Evolutionary conservation across 2,797 vertebrate genomes (phyloP).

Genomic region (Antennarius maculatus): DNA sequence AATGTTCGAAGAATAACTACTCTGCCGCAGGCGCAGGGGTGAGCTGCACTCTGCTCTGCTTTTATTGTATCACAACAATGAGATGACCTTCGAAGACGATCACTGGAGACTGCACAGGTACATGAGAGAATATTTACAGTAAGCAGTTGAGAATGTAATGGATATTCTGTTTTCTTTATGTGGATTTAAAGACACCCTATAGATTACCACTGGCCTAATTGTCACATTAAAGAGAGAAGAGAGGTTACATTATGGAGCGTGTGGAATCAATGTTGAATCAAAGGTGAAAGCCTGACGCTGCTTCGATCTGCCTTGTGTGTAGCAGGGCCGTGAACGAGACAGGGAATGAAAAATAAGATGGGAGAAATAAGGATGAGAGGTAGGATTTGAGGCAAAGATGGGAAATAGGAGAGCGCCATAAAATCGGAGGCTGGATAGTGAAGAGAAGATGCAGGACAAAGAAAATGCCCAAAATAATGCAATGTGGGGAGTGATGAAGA

Average conservation of each 20-base stretch:
- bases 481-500: slow-evolving; percentile 40
- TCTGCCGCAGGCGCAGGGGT: slow-evolving; percentile 10
- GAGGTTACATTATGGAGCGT: slow-evolving; percentile 65
- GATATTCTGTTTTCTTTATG: slow-evolving; percentile 58
- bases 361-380: slow-evolving; percentile 3
- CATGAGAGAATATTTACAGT: slow-evolving; percentile 42
- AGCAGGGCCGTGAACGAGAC: slow-evolving; percentile 20
- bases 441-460: slow-evolving; percentile 43
- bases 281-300: slow-evolving; percentile 52
- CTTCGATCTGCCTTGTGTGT: slow-evolving; percentile 44
- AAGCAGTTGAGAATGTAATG: slow-evolving; percentile 47
- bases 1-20: slow-evolving; percentile 36
- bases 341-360: slow-evolving; percentile 30
- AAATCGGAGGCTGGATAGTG: slow-evolving; percentile 25
- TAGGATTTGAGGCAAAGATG: slow-evolving; percentile 39
- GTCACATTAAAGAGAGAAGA: slow-evolving; percentile 48
- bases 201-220: slow-evolving; percentile 64
- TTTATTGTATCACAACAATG: slow-evolving; percentile 33
- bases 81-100: slow-evolving; percentile 52
- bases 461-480: slow-evolving; percentile 52
- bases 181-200: slow-evolving; percentile 54
- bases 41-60: slow-evolving; percentile 23
- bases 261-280: slow-evolving; percentile 54
- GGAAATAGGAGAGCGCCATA: slow-evolving; percentile 27
- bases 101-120: slow-evolving; percentile 27